These are phyloP conservation scores for Thunnus albacares DNA, from an alignment of 2,797 vertebrate species.

Conservation along the genomic window DNA sequence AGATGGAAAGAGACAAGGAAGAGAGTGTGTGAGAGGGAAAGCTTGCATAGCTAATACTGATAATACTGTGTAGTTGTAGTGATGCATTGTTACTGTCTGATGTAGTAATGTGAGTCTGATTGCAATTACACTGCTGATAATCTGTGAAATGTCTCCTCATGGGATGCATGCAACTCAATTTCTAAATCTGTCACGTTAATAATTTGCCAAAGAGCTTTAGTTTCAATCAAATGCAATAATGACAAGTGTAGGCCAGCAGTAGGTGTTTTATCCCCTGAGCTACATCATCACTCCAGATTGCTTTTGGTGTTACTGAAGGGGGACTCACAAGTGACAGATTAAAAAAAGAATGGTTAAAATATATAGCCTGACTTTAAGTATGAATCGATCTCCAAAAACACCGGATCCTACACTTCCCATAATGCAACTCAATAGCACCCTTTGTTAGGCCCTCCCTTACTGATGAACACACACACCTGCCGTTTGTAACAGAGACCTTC, in stretches of 20 bases:
- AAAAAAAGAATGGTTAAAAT: too few relatives aligned
- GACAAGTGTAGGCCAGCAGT: slow-evolving; percentile 1
- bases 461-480: too few relatives aligned
- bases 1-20: background rate
- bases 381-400: too few relatives aligned
- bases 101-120: slow-evolving; percentile 35
- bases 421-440: too few relatives aligned
- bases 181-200: background rate
- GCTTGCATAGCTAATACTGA: slow-evolving; percentile 8
- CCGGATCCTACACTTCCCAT: too few relatives aligned
- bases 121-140: slow-evolving; percentile 26
- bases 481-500: too few relatives aligned
- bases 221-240: background rate
- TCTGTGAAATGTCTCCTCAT: slow-evolving; percentile 24
- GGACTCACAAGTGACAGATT: too few relatives aligned
- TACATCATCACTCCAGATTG: background rate
- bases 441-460: too few relatives aligned
- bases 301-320: background rate
- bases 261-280: background rate
- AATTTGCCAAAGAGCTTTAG: background rate
- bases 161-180: background rate
- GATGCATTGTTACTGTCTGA: slow-evolving; percentile 14
- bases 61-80: slow-evolving; percentile 5
- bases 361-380: too few relatives aligned
- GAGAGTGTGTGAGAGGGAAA: background rate